Evolutionary conservation across 2,113 vertebrate genomes (phyloP).

Genomic region (Ardeotis arabs): DNA sequence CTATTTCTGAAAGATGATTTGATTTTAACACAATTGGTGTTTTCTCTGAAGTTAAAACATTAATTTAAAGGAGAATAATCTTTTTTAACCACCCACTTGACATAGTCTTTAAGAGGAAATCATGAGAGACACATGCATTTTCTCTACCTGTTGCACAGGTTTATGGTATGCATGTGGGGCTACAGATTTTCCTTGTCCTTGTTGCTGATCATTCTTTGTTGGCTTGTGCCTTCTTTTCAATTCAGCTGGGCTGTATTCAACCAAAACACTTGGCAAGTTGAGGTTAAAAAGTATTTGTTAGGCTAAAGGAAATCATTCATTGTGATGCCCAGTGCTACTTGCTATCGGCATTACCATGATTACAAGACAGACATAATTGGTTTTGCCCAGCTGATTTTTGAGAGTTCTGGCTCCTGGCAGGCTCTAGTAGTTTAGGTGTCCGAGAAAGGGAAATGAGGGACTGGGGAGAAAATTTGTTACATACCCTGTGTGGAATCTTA

Average conservation of each 20-base stretch:
- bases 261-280: not conserved
- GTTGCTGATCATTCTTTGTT: not conserved
- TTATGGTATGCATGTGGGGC: not conserved
- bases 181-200: not conserved
- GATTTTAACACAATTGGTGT: not conserved
- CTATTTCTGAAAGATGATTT: not conserved
- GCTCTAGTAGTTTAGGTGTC: not conserved
- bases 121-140: not conserved
- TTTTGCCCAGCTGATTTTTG: not conserved
- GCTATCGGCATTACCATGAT: not conserved
- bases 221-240: not conserved
- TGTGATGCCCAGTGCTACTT: not conserved
- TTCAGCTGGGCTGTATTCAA: not conserved
- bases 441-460: not conserved
- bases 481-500: not conserved
- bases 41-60: not conserved
- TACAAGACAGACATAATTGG: accelerated
- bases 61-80: not conserved
- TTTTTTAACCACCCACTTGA: not conserved
- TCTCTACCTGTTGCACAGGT: not conserved
- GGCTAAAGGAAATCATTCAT: not conserved
- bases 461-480: not conserved
- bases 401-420: not conserved
- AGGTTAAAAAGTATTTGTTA: not conserved
- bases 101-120: not conserved